phyloP scores from a whole-genome alignment of 2,797 vertebrate genomes.

The Chloroceryle inda region DNA sequence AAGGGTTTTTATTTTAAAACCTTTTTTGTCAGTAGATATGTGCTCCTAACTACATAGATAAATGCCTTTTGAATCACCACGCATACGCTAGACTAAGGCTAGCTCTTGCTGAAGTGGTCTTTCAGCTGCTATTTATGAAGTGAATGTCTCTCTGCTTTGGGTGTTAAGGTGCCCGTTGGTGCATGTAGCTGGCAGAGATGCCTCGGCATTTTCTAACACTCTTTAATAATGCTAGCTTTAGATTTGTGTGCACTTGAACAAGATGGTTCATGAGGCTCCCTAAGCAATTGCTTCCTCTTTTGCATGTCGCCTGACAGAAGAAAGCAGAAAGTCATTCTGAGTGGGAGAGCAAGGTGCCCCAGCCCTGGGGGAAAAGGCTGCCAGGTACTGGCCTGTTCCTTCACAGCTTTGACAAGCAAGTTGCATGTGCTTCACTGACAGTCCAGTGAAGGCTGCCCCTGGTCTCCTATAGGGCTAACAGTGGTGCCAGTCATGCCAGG shows the following conservation, averaged over 20 bases:
- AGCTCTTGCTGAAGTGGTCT: not conserved
- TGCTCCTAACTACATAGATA: not conserved
- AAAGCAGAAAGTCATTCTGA: not conserved
- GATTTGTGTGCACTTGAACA: not conserved
- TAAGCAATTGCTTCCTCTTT: not conserved
- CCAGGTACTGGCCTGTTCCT: not conserved
- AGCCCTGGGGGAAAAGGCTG: not conserved
- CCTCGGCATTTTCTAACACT: not conserved
- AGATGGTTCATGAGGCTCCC: not conserved
- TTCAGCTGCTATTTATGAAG: not conserved
- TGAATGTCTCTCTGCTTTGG: not conserved
- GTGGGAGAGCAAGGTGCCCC: not conserved
- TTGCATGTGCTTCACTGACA: rapidly evolving
- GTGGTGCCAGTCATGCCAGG: not conserved
- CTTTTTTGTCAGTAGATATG: not conserved
- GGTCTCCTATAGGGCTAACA: rapidly evolving
- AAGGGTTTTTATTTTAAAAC: not conserved
- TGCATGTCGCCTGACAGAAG: not conserved
- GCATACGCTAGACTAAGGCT: not conserved
- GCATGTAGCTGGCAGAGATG: not conserved
- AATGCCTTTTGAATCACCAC: not conserved
- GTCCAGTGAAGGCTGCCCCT: rapidly evolving
- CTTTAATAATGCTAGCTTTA: not conserved
- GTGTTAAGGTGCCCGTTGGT: not conserved
- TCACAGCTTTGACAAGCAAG: not conserved